Evolutionary conservation across 2,113 vertebrate species (phyloP).

Genomic region (Ameiurus melas): DNA sequence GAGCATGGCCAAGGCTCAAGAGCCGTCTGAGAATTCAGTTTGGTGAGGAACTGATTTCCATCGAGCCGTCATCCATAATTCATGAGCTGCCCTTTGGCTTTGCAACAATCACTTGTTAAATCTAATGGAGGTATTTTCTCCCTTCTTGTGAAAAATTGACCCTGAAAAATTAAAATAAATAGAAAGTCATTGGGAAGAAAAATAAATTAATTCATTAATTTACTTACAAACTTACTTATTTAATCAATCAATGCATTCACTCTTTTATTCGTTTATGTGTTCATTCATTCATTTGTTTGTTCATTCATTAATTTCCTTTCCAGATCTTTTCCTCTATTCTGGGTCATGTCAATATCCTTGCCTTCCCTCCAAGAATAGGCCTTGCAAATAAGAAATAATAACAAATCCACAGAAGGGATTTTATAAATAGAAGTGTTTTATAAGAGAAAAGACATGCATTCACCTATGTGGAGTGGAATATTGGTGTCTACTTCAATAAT

Average conservation of each 20-base stretch:
- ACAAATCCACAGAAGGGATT: not conserved
- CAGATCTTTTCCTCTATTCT: not conserved
- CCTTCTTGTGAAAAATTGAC: not conserved
- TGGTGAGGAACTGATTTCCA: conserved; percentile 61
- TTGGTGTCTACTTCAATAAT: conserved; percentile 22
- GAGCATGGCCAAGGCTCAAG: conserved; percentile 11
- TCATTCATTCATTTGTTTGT: not conserved
- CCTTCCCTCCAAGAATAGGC: not conserved
- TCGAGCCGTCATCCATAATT: conserved; percentile 67
- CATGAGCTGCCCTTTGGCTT: conserved; percentile 67
- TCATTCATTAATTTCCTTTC: not conserved
- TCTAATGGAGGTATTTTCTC: conserved; percentile 61
- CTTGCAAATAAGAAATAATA: not conserved
- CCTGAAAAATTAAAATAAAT: not conserved
- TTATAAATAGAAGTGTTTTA: not conserved
- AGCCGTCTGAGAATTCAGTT: conserved; percentile 27
- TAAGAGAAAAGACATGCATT: not conserved
- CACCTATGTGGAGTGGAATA: not conserved
- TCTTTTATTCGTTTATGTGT: too few relatives aligned
- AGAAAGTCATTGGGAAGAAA: not conserved
- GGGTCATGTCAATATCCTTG: not conserved
- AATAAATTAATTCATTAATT: not conserved
- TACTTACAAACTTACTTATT: too few relatives aligned
- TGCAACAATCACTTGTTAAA: conserved; percentile 69
- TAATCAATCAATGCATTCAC: not conserved